A percentile compares a stretch with the other conserved stretches of the same genome.
Evolutionary conservation across 2,888 invertebrate genomes (phyloP).

Genomic region (Drosophila kuntzei): DNA sequence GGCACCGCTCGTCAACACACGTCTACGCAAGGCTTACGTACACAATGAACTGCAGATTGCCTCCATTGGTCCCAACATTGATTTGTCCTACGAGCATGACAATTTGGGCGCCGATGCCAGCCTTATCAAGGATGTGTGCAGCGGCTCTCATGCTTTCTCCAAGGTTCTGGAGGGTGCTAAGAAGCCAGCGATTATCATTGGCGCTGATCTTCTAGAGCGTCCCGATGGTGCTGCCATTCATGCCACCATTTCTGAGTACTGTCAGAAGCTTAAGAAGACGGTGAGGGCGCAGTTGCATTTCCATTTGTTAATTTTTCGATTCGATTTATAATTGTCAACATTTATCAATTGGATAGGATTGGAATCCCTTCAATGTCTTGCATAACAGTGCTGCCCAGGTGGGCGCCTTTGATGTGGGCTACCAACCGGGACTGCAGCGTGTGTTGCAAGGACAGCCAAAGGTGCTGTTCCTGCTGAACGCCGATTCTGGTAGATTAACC

Average conservation of each 20-base stretch:
- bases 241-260: slow-evolving; percentile 90
- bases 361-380: slow-evolving; percentile 96
- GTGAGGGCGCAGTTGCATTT: slow-evolving; percentile 81
- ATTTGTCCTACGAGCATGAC: slow-evolving; percentile 96
- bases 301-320: neutral
- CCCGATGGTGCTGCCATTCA: slow-evolving; percentile 92
- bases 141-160: slow-evolving; percentile 89
- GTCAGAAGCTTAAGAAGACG: slow-evolving; percentile 87
- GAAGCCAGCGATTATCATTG: slow-evolving; percentile 96
- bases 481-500: slow-evolving; percentile 94
- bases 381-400: slow-evolving; percentile 97
- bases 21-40: slow-evolving; percentile 97
- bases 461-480: slow-evolving; percentile 95
- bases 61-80: slow-evolving; percentile 94
- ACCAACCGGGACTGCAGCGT: slow-evolving; percentile 90
- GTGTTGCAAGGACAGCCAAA: slow-evolving; percentile 89
- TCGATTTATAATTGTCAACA: no score
- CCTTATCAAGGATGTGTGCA: slow-evolving; percentile 90
- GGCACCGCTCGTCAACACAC: slow-evolving; percentile 97
- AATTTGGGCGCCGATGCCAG: slow-evolving; percentile 94
- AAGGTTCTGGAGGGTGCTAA: slow-evolving; percentile 91
- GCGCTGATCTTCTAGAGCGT: slow-evolving; percentile 93
- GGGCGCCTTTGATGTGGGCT: slow-evolving; percentile 98
- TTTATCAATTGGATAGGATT: slow-evolving; percentile 82
- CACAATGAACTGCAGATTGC: slow-evolving; percentile 96